phyloP scores from a whole-genome alignment of 2,113 vertebrate genomes.

The Anser cygnoides region DNA sequence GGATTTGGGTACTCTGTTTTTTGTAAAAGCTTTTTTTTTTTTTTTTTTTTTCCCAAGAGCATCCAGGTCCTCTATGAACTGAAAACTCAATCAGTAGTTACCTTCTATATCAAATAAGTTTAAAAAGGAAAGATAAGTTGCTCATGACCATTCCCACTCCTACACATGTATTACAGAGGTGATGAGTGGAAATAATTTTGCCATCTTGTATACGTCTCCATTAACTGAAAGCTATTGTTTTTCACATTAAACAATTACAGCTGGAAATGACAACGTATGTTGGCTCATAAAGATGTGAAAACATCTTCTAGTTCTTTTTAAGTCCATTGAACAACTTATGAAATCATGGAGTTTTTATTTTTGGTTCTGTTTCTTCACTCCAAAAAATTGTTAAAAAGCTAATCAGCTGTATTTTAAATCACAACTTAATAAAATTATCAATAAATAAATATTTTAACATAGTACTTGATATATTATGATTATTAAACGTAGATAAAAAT shows the following conservation, averaged over 20 bases:
- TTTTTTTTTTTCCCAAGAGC: not conserved
- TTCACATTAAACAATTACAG: not conserved
- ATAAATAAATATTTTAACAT: not conserved
- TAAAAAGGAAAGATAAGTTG: not conserved
- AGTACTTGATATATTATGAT: not conserved
- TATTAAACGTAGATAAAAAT: not conserved
- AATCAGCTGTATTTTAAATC: not conserved
- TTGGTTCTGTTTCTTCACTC: not conserved
- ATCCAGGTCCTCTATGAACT: not conserved
- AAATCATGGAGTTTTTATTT: not conserved
- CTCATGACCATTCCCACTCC: not conserved
- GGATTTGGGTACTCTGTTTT: not conserved
- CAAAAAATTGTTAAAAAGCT: not conserved
- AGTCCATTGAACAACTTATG: not conserved
- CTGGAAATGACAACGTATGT: not conserved
- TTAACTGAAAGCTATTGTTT: constrained; percentile 21
- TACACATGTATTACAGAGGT: not conserved
- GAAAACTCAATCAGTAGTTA: not conserved
- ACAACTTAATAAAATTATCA: not conserved
- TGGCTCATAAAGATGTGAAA: not conserved
- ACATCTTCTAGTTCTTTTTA: not conserved
- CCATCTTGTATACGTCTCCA: not conserved
- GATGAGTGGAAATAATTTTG: constrained; percentile 3
- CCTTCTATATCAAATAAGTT: not conserved
- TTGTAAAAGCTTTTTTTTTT: not conserved